phyloP scores from a whole-genome alignment of 2,797 vertebrate species.

The Buphagus erythrorhynchus region DNA sequence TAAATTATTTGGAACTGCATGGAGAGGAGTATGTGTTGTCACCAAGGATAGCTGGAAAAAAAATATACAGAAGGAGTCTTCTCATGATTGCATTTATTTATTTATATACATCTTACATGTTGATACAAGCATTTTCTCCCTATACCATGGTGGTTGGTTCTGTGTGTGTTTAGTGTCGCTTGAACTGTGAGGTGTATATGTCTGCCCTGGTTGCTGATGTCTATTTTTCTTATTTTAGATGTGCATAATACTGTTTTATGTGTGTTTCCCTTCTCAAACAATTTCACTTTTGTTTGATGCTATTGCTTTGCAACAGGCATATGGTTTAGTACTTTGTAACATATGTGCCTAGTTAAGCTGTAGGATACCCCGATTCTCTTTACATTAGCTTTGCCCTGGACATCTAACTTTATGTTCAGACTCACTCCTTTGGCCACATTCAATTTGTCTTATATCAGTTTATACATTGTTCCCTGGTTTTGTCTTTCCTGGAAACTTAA shows the following conservation, averaged over 20 bases:
- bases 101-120: background rate
- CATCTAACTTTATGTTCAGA: background rate
- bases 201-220: background rate
- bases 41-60: background rate
- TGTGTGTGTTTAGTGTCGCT: background rate
- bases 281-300: background rate
- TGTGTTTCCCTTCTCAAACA: background rate
- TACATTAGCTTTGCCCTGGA: background rate
- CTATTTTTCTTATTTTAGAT: background rate
- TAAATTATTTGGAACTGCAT: background rate
- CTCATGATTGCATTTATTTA: background rate
- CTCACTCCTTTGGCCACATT: background rate
- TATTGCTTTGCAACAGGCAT: background rate
- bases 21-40: background rate
- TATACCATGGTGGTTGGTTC: background rate
- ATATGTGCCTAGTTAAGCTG: background rate
- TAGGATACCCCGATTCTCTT: background rate
- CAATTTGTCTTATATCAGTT: background rate
- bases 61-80: background rate
- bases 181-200: background rate
- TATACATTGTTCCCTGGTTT: background rate
- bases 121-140: background rate
- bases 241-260: background rate
- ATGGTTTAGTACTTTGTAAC: background rate
- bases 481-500: background rate